Percentiles rank a stretch among this genome's conserved stretches.
phyloP scores from a whole-genome alignment of 2,113 vertebrate genomes.

The Pluvialis apricaria region DNA sequence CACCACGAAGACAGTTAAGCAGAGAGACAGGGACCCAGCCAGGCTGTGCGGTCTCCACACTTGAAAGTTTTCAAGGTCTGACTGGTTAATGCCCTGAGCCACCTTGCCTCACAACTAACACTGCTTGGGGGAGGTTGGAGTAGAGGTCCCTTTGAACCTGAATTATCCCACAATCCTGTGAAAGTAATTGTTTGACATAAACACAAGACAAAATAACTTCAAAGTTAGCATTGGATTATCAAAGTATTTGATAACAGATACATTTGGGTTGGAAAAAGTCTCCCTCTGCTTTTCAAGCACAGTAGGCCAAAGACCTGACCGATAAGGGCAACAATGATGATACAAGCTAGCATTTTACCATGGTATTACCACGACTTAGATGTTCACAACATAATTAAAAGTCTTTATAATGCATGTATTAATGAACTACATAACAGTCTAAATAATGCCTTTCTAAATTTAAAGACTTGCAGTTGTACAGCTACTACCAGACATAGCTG shows the following conservation, averaged over 20 bases:
- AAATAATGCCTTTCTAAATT: not conserved
- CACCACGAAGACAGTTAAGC: not conserved
- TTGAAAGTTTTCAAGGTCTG: not conserved
- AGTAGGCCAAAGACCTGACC: not conserved
- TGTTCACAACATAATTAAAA: not conserved
- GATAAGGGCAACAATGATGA: not conserved
- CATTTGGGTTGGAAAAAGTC: not conserved
- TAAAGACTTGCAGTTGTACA: not conserved
- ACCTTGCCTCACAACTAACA: not conserved
- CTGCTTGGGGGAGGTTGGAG: not conserved
- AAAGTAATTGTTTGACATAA: slow-evolving; percentile 1
- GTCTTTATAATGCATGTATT: not conserved
- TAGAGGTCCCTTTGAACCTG: slow-evolving; percentile 9
- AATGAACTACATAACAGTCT: not conserved
- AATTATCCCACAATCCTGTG: not conserved
- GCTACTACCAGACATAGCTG: not conserved
- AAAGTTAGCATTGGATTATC: not conserved
- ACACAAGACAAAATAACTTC: not conserved
- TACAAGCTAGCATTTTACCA: not conserved
- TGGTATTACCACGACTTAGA: not conserved
- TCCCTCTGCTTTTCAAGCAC: not conserved
- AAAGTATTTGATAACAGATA: not conserved
- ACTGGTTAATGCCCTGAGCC: not conserved
- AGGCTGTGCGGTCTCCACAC: not conserved
- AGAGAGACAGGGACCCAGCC: not conserved